phyloP scores from a whole-genome alignment of 2,113 vertebrate genomes.

The Ptyas mucosa region DNA sequence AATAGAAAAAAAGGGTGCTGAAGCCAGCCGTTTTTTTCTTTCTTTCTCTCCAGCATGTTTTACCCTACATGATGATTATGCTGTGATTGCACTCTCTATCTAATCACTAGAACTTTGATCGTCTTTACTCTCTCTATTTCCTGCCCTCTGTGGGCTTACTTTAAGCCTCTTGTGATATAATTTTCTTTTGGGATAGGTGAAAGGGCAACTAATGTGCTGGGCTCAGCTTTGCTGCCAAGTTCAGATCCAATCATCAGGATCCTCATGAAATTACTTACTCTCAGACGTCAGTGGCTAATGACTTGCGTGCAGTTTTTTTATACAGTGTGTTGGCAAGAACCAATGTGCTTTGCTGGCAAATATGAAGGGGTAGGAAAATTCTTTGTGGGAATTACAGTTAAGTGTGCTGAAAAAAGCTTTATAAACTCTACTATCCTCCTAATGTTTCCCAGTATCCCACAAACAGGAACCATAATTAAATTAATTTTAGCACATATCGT shows the following conservation, averaged over 20 bases:
- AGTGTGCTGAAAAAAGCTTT: neutral
- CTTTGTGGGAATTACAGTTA: neutral
- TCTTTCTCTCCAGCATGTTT: neutral
- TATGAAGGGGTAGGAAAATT: neutral
- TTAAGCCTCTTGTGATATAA: neutral
- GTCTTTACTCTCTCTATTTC: neutral
- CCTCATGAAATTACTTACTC: neutral
- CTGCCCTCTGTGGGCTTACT: neutral
- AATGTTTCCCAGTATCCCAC: no score
- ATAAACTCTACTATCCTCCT: neutral
- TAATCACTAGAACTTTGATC: slow-evolving; percentile 21
- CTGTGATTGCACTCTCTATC: neutral
- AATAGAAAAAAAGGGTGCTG: neutral
- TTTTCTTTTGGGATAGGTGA: neutral
- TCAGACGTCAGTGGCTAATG: neutral
- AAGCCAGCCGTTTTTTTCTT: neutral
- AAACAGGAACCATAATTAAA: neutral
- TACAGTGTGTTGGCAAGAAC: neutral
- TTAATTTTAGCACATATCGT: neutral
- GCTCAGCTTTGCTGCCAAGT: neutral
- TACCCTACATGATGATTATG: neutral
- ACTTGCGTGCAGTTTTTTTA: neutral
- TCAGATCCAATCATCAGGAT: neutral
- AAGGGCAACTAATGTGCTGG: neutral
- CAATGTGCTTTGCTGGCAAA: neutral